A percentile compares a stretch with the other conserved stretches of the same genome.
Conservation (phyloP, 2,797 vertebrate species). For the Chrysocyon brachyurus region DNA sequence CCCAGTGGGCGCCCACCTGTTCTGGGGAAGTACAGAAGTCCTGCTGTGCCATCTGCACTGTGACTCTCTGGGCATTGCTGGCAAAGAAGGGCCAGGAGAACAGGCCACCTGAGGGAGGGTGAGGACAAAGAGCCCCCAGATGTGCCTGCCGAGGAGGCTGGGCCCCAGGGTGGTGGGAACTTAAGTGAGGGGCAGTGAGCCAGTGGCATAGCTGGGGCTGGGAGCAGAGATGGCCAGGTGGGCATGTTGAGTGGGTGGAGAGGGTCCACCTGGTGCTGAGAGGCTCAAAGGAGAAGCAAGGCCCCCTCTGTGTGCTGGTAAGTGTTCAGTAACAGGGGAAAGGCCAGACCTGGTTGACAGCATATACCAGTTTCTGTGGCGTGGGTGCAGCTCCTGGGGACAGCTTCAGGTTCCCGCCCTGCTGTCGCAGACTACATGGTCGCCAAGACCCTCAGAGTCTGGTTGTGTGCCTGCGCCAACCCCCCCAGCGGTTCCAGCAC, state of each 20-base stretch:
- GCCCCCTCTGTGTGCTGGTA: not conserved
- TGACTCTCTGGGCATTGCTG: not conserved
- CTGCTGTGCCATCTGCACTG: not conserved
- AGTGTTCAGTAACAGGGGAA: not conserved
- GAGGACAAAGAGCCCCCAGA: not conserved
- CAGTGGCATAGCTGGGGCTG: not conserved
- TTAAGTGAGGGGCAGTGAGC: not conserved
- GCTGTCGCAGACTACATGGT: fast-evolving
- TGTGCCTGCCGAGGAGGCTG: not conserved
- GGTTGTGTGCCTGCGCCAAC: fast-evolving
- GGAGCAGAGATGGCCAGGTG: too few relatives aligned
- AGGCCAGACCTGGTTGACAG: not conserved
- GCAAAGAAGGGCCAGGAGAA: not conserved
- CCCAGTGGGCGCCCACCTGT: not conserved
- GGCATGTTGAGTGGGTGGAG: not conserved
- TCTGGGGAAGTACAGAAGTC: not conserved
- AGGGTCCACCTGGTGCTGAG: too few relatives aligned
- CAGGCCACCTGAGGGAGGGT: not conserved
- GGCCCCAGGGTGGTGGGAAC: not conserved
- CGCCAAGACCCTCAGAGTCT: fast-evolving
- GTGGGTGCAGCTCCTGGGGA: fast-evolving
- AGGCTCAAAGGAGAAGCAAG: not conserved
- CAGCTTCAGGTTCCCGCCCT: not conserved
- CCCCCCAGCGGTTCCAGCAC: not conserved
- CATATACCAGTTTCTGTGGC: not conserved